phyloP scores from a whole-genome alignment of 2,797 vertebrate genomes.

The Amazonetta brasiliensis region DNA sequence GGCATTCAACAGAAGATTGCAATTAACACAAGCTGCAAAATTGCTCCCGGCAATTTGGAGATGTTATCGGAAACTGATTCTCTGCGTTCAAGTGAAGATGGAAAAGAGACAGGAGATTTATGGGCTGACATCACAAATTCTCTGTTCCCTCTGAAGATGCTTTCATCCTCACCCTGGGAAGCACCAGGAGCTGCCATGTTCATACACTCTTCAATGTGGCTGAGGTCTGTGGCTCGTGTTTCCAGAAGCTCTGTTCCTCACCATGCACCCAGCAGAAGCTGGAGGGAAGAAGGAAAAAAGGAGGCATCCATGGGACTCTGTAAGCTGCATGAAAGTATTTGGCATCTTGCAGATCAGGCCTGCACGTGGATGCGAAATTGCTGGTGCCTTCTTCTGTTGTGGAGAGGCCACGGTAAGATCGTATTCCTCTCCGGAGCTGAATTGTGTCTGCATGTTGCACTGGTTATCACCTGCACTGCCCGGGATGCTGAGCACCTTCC shows the following conservation, averaged over 20 bases:
- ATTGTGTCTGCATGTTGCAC: accelerated
- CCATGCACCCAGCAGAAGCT: not conserved
- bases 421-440: not conserved
- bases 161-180: not conserved
- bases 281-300: not conserved
- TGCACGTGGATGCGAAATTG: not conserved
- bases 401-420: not conserved
- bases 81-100: not conserved
- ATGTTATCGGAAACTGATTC: constrained; percentile 67
- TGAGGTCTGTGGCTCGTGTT: not conserved
- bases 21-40: constrained; percentile 71
- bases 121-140: constrained; percentile 19
- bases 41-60: constrained; percentile 68
- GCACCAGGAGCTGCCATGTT: not conserved
- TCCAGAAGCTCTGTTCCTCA: accelerated
- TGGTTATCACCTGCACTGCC: accelerated
- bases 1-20: constrained; percentile 68
- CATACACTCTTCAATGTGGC: not conserved
- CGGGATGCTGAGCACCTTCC: not conserved
- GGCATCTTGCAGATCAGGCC: not conserved
- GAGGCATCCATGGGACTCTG: too few species aligned
- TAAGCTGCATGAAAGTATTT: not conserved
- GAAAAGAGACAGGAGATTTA: constrained; percentile 59
- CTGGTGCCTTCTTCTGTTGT: not conserved
- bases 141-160: not conserved